phyloP scores from a whole-genome alignment of 2,113 vertebrate genomes.

The Buteo buteo region DNA sequence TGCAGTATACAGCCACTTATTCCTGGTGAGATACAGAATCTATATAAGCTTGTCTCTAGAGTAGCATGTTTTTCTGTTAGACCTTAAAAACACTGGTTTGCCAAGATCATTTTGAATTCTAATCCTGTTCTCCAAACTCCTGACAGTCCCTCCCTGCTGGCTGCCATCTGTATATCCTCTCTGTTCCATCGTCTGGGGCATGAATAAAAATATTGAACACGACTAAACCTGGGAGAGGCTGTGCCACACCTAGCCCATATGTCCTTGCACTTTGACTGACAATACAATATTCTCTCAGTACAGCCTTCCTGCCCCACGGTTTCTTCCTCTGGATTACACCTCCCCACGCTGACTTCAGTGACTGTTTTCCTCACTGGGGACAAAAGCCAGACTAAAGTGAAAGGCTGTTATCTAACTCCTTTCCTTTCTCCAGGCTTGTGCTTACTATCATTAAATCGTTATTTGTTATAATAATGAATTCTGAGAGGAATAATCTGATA shows the following conservation, averaged over 20 bases:
- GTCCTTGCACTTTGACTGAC: not conserved
- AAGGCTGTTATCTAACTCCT: not conserved
- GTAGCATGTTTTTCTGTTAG: not conserved
- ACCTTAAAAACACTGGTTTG: conserved; percentile 6
- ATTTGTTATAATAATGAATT: not conserved
- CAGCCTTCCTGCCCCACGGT: not conserved
- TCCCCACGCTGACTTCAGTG: not conserved
- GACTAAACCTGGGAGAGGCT: not conserved
- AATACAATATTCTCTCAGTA: not conserved
- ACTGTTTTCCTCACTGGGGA: not conserved
- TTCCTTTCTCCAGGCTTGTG: not conserved
- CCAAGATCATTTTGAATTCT: conserved; percentile 42
- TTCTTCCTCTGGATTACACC: not conserved
- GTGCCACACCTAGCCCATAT: not conserved
- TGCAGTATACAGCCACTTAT: not conserved
- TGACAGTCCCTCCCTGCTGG: conserved; percentile 57
- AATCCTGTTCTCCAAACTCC: conserved; percentile 46
- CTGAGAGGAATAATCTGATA: not conserved
- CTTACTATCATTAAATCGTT: not conserved
- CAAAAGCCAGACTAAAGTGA: not conserved
- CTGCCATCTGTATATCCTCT: conserved; percentile 61
- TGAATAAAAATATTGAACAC: conserved; percentile 29
- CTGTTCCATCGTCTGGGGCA: conserved; percentile 21
- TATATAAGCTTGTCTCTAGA: not conserved
- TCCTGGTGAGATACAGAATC: not conserved